Conservation (phyloP, 2,113 vertebrate species). For the Anarrhichthys ocellatus region DNA sequence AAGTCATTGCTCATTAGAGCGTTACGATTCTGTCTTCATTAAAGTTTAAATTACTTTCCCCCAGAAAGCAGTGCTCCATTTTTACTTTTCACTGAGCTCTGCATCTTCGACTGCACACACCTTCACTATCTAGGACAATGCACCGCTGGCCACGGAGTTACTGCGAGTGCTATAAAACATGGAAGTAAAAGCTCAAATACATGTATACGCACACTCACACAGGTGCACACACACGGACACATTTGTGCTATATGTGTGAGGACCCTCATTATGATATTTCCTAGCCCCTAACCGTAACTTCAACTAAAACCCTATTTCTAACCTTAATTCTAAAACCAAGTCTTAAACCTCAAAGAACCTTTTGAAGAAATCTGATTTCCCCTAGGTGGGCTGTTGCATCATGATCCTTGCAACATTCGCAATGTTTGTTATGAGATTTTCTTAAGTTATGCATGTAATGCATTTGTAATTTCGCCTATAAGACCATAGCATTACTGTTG, state of each 20-base stretch:
- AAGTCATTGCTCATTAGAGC: conserved; percentile 68
- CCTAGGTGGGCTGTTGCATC: not conserved
- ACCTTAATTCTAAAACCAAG: conserved; percentile 20
- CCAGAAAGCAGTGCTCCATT: conserved; percentile 72
- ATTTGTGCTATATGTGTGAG: conserved; percentile 9
- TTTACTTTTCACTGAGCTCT: conserved; percentile 71
- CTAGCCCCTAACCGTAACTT: not conserved
- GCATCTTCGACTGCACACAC: conserved; percentile 65
- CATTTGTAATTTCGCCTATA: not conserved
- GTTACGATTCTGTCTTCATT: conserved; percentile 71
- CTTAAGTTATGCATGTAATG: not conserved
- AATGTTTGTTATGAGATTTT: not conserved
- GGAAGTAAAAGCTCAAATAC: conserved; percentile 32
- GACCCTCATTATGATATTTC: not conserved
- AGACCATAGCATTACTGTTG: not conserved
- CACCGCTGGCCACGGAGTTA: conserved; percentile 55
- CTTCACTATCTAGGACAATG: conserved; percentile 77
- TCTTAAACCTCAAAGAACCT: conserved; percentile 7
- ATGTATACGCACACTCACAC: not conserved
- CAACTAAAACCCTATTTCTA: conserved; percentile 3
- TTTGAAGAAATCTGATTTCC: conserved; percentile 19
- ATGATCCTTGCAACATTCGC: conserved; percentile 20
- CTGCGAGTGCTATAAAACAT: conserved; percentile 40
- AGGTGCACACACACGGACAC: not conserved
- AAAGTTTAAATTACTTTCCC: conserved; percentile 70